Evolutionary conservation across 2,797 vertebrate species (phyloP), one percentile per base, ranked within the genome.

Genomic region (Discoglossus pictus): DNA sequence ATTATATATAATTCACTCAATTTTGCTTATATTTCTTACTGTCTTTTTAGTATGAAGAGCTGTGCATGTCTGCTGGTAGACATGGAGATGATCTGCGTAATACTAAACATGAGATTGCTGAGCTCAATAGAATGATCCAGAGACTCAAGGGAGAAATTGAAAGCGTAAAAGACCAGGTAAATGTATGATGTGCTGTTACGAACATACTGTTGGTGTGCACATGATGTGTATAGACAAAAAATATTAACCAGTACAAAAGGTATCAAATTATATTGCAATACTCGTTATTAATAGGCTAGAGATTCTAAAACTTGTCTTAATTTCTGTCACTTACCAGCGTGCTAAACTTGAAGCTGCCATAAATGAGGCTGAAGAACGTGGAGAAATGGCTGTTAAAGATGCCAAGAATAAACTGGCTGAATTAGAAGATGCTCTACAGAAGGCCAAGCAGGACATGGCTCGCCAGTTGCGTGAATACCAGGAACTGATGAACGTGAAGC

Each of bases 401-500:
- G 86, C 89, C 59, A 81, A 74, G 24, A 66, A 60, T 7, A 80
- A 90, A 72, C 78, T 94, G 27, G 50, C 1, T 1, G 71, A 83
- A 75, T 76, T 92, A 74, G 87, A 95, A 74, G 87, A 75, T 0
- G 91, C 90, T 10, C 74, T 94, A 42, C 88, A 73, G 62, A 76
- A 66, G n/a, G 81, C 83, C 80, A 92, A 89, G 74, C 83, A 90
- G 61, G 89, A 93, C 68, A 71, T 95, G 90, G 89, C 90, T 0
- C 59, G 50, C 1, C 87, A 92, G 80, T 76, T 95, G 7, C 84
- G 85, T 0, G 83, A 95, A 2, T 88, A 95, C 73, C 93, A 95
- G 69, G 87, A 90, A 44, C 87, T 96, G 44, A 90, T 95, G 90
- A 93, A 92, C 75, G 75, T 86, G 76, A 97, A 96, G 73, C 83